Conservation (phyloP, 2,113 vertebrate genomes). For the Chinchilla lanigera region DNA sequence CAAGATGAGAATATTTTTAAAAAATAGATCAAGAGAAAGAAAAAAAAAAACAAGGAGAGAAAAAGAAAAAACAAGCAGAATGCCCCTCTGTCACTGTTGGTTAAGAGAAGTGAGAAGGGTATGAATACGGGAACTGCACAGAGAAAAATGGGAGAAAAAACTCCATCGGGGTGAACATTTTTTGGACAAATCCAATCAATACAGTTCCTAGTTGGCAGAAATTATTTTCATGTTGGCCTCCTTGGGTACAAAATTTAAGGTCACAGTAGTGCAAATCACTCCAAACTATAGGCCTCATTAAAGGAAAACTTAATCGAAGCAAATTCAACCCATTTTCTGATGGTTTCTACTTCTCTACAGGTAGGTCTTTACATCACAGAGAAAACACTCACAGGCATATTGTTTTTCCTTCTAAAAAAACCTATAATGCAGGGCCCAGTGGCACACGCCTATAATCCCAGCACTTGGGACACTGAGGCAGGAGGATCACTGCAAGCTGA, state of each 20-base stretch:
- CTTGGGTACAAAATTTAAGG: neutral
- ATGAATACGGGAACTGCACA: too few species aligned
- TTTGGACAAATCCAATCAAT: neutral
- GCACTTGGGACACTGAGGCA: too few species aligned
- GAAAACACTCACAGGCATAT: neutral
- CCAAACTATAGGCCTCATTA: neutral
- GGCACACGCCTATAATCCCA: too few species aligned
- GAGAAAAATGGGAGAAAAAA: neutral
- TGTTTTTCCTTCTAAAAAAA: neutral
- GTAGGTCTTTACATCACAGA: neutral
- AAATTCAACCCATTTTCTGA: slow-evolving; percentile 41
- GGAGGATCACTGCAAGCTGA: too few species aligned
- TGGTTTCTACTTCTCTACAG: neutral
- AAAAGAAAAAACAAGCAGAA: neutral
- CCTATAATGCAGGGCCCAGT: too few species aligned
- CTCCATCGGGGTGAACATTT: neutral
- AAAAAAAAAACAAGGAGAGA: neutral
- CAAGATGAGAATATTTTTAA: neutral
- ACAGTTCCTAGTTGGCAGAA: neutral
- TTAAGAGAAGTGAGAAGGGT: neutral
- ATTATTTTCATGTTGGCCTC: neutral
- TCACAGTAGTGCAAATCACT: neutral
- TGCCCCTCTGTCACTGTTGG: neutral
- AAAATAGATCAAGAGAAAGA: neutral
- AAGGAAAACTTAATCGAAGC: slow-evolving; percentile 22